These are phyloP conservation scores for Orthosia gothica DNA, from an alignment of 2,888 invertebrate genomes.

Conservation along the genomic window DNA sequence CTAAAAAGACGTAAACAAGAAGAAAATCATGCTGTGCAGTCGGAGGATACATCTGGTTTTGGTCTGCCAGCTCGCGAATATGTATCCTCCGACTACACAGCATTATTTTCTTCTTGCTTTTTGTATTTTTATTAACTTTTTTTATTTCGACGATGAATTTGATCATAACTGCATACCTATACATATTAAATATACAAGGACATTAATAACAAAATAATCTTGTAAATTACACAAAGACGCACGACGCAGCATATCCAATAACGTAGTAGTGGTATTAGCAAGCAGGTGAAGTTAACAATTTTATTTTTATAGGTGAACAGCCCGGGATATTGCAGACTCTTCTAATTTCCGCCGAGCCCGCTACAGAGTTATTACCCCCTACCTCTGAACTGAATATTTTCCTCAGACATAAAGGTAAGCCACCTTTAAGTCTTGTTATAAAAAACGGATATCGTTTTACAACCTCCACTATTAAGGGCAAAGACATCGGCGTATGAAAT, in stretches of 20 bases:
- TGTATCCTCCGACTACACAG: no score
- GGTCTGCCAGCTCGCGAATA: no score
- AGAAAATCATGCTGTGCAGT: no score
- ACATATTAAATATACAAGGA: no score
- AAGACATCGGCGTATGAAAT: slow-evolving; percentile 37
- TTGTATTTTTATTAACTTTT: no score
- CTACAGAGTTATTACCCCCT: slow-evolving; percentile 77
- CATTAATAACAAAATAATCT: not conserved
- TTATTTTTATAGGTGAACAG: slow-evolving; percentile 79
- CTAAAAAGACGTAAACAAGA: no score
- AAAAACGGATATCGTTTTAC: slow-evolving; percentile 67
- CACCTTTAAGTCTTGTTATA: slow-evolving; percentile 66
- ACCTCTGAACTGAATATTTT: slow-evolving; percentile 78
- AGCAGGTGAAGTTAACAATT: slow-evolving; percentile 74
- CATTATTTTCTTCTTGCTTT: no score
- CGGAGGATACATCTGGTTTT: no score
- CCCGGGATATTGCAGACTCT: slow-evolving; percentile 81
- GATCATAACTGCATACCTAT: no score
- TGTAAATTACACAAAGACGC: slow-evolving; percentile 18
- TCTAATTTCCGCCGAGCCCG: slow-evolving; percentile 81
- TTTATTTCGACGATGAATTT: no score
- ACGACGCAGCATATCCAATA: slow-evolving; percentile 60
- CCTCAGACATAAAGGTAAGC: slow-evolving; percentile 63
- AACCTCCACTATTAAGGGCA: slow-evolving; percentile 48
- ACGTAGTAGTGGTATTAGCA: slow-evolving; percentile 55